Evolutionary conservation across 2,888 invertebrate species (phyloP), one percentile per base, ranked within the genome.

Genomic region (Sthenelais limicola): DNA sequence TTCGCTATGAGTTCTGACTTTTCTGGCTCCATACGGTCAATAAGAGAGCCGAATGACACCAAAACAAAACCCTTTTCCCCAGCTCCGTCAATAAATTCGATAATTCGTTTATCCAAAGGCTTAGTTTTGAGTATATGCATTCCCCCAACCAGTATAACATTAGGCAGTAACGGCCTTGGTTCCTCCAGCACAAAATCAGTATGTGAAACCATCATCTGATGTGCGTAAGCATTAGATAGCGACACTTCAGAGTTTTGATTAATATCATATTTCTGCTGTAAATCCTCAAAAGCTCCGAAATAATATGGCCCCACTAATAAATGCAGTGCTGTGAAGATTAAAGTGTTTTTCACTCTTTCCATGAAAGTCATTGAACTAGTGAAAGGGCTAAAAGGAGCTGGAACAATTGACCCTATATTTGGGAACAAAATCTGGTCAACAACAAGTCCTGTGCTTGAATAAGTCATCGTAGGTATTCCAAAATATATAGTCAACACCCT

Each of bases 41-140:
- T 66, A 33, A 66, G 35, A 18, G 38, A 38, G 26, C 66, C 66
- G 26, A 66, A 66, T n/a, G 66, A 66, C 24, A 66, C 43, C n/a
- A 73, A 35, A 18, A 73, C 54, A 43, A 73, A 33, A 3, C 73
- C 73, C 15, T n/a, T 35, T 21, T 54, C 24, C 7, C 67, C 72
- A 18, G 69, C 56, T 7, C 33, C 43, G 12, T n/a, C 9, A 26
- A 70, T 32, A 51, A 69, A 73, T 21, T 47, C 15, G 26, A 48
- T 51, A 15, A 73, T 56, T 26, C 58, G 58, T 12, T 7, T 26
- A 28, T 35, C 21, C 21, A 66, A 18, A 5, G 66, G 66, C 43
- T 38, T 15, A 12, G 38, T n/a, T 43, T n/a, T 26, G 3, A 18
- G 3, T 9, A 66, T 33, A 24, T 32, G 28, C 66, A 66, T 35